Evolutionary conservation across 2,113 vertebrate species (phyloP), one percentile per base, ranked within the genome.

Genomic region (Pluvianellus socialis): DNA sequence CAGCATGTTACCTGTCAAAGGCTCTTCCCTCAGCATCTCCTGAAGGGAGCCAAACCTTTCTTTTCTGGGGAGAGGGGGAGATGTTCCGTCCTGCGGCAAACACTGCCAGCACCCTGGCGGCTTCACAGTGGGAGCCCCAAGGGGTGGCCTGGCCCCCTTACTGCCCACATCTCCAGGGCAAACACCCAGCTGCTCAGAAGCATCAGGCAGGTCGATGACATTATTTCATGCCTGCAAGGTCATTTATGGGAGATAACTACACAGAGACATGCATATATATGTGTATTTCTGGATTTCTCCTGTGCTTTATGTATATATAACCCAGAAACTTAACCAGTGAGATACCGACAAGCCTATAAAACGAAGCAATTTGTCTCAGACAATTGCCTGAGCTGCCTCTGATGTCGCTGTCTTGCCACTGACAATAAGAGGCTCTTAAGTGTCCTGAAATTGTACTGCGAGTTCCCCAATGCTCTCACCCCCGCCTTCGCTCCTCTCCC

Each of bases 341-440:
- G 53, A 50, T 89, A 44, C 88, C 8, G 3, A 84, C 71, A 81
- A 61, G 61, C 45, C 71, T 40, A 62, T 76, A 74, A 45, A 90
- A 71, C 0, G 9, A 86, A 91, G 86, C 86, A 85, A 89, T 91
- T 93, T 94, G 84, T 87, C 88, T 94, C 88, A 87, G 83, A 88
- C 94, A 79, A 87, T 68, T 76, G 88, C 83, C 24, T 42, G 76
- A 91, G 80, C 91, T 87, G 89, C 76, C 91, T 94, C 83, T 1
- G 0, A 92, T 75, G 80, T 94, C 6, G 5, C 92, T 91, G 86
- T 92, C 88, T 97, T 2, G 1, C 62, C 84, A 55, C 77, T 49
- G 84, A 95, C 86, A 89, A 35, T 82, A 52, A 85, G 83, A 94
- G 42, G 73, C 89, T 91, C 89, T 95, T 91, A 91, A 95, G 91